Evolutionary conservation across 2,888 invertebrate species (phyloP), one percentile per base, ranked within the genome.

Genomic region (Ormyrus rosae): DNA sequence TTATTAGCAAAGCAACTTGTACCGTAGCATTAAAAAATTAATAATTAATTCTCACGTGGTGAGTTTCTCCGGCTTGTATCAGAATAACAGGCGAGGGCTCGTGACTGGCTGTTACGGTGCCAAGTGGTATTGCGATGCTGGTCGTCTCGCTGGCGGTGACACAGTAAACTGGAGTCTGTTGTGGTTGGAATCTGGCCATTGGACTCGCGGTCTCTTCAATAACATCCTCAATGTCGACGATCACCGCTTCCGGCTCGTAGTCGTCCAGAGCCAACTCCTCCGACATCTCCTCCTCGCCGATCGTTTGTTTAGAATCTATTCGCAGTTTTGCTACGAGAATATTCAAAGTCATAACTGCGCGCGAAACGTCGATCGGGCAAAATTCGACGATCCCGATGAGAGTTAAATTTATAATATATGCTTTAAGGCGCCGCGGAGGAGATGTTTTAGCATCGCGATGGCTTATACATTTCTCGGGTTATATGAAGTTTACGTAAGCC

Each of bases 141-240:
- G 87, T 89, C 0, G 88, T 89, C 78, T 89, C 89, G 75, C 88
- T 89, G 19, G 87, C 85, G 45, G 89, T 87, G 11, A 89, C 89
- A 55, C 87, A 89, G 86, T 96, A 96, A 1, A 96, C 93, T 0
- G 96, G 95, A 60, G 94, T 94, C 87, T 96, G 95, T 55, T 94
- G 94, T 4, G 94, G 94, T 13, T 93, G 92, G 5, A 94, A 93
- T 0, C 94, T 94, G 68, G 94, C 91, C 75, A 96, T 91, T 0
- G 95, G 95, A 7, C 95, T 94, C 0, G 96, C 95, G 0, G 96
- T 96, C 90, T 96, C 96, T 65, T 95, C 94, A 75, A 95, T 95
- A 76, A 95, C 95, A 84, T 95, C 96, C 89, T 96, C 96, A 5
- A 96, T 94, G 87, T 96, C 96, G 0, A 96, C 95, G 80, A 96